Conservation (phyloP, 2,113 vertebrate species). For the Nothobranchius furzeri region DNA sequence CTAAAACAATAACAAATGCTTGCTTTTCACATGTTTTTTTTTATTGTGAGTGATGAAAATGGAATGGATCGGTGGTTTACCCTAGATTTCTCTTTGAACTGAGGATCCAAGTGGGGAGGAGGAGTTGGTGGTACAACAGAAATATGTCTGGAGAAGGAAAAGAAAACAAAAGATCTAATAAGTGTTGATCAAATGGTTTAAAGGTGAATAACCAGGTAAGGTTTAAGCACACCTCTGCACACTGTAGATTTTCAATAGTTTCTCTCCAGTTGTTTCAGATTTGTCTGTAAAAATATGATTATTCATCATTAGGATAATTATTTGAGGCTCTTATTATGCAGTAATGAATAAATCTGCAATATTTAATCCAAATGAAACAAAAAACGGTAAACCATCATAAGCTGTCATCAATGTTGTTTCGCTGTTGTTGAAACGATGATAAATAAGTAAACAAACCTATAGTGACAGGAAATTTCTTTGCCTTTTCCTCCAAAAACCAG, state of each 20-base stretch:
- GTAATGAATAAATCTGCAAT: too few species aligned
- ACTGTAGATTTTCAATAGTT: constrained; percentile 83
- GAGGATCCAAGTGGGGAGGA: constrained; percentile 80
- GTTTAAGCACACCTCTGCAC: constrained; percentile 79
- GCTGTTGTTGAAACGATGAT: too few species aligned
- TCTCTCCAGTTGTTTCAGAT: constrained; percentile 83
- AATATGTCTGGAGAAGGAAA: constrained; percentile 79
- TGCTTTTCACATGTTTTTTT: background rate
- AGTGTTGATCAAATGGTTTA: accelerated
- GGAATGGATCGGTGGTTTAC: constrained; percentile 63
- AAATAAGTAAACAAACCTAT: constrained; percentile 73
- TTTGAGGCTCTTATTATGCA: background rate
- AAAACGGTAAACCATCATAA: too few species aligned
- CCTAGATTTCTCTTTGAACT: constrained; percentile 45
- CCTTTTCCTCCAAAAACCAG: constrained; percentile 91
- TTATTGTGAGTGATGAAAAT: background rate
- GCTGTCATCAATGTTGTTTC: too few species aligned
- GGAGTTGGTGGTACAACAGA: constrained; percentile 91
- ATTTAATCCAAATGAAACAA: too few species aligned
- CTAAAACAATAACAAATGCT: constrained; percentile 22
- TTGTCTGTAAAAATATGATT: constrained; percentile 75
- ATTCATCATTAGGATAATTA: background rate
- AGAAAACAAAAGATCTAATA: background rate
- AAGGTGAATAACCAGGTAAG: background rate
- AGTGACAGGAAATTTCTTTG: constrained; percentile 85